Conservation (phyloP, 1,140 invertebrate species). For the Cydia splendana region DNA sequence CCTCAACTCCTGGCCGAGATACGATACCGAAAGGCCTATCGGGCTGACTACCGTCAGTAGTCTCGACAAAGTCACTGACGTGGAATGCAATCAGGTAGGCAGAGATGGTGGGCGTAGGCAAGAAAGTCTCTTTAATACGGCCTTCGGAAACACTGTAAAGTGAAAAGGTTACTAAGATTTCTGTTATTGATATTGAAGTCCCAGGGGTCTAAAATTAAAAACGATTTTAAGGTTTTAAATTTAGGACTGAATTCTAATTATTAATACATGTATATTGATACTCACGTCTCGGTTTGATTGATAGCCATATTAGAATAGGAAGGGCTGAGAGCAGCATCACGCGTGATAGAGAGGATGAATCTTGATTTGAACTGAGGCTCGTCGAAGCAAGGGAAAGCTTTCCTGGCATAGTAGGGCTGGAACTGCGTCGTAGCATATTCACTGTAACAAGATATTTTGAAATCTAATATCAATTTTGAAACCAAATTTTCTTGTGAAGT, state of each 20-base stretch:
- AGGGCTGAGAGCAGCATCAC: constrained; percentile 50
- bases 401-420: constrained; percentile 88
- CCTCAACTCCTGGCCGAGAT: constrained; percentile 56
- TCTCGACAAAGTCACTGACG: constrained; percentile 86
- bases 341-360: constrained; percentile 81
- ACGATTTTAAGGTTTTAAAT: too few relatives aligned
- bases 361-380: constrained; percentile 91
- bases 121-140: constrained; percentile 62
- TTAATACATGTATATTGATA: constrained; percentile 31
- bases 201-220: too few relatives aligned
- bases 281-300: constrained; percentile 48
- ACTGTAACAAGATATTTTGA: constrained; percentile 60
- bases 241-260: too few relatives aligned
- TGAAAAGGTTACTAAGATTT: constrained; percentile 8
- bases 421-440: constrained; percentile 89
- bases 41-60: constrained; percentile 44
- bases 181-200: too few relatives aligned
- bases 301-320: constrained; percentile 75
- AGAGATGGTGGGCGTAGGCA: constrained; percentile 87
- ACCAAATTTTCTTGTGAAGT: not conserved
- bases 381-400: constrained; percentile 94
- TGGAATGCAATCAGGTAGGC: constrained; percentile 93
- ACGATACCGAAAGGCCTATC: constrained; percentile 78
- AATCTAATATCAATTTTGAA: not conserved
- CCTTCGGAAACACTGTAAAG: constrained; percentile 46